Conservation (phyloP, 2,113 vertebrate species). For the Tenrec ecaudatus region DNA sequence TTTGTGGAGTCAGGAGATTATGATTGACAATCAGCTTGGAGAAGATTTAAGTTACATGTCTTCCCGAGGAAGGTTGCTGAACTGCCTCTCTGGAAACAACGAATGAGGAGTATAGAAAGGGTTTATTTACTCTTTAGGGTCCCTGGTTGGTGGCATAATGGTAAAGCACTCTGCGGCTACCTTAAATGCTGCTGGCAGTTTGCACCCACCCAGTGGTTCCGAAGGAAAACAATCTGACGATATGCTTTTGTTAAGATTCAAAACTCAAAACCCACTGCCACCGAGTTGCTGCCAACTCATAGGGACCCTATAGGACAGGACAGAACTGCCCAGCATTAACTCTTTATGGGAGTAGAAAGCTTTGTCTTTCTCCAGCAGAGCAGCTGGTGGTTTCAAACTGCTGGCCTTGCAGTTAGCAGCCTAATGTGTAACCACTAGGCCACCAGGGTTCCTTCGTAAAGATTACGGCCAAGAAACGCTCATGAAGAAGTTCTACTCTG, state of each 20-base stretch:
- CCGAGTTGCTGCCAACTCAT: too few species aligned
- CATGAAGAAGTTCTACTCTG: not conserved
- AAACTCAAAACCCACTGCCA: too few species aligned
- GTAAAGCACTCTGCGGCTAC: not conserved
- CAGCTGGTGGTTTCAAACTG: too few species aligned
- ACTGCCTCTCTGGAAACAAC: conserved; percentile 55
- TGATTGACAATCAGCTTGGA: conserved; percentile 70
- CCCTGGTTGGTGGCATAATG: not conserved
- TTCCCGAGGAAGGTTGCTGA: conserved; percentile 40
- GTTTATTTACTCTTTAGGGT: not conserved
- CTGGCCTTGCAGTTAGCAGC: too few species aligned
- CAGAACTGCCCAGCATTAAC: too few species aligned
- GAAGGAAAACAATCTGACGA: not conserved
- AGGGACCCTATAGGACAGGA: too few species aligned
- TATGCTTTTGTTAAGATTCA: not conserved
- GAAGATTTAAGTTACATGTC: conserved; percentile 67
- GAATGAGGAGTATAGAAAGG: conserved; percentile 24
- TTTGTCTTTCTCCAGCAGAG: too few species aligned
- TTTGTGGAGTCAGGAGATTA: conserved; percentile 65
- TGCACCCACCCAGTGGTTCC: not conserved
- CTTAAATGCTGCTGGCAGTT: not conserved
- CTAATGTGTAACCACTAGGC: too few species aligned
- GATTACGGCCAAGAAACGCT: not conserved
- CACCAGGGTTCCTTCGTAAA: not conserved
- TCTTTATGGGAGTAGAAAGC: too few species aligned